Percentiles rank a stretch among this genome's conserved stretches.
These are phyloP conservation scores for Flabesymbios commensalis DNA, from an alignment of 2,888 invertebrate genomes.

Conservation along the genomic window DNA sequence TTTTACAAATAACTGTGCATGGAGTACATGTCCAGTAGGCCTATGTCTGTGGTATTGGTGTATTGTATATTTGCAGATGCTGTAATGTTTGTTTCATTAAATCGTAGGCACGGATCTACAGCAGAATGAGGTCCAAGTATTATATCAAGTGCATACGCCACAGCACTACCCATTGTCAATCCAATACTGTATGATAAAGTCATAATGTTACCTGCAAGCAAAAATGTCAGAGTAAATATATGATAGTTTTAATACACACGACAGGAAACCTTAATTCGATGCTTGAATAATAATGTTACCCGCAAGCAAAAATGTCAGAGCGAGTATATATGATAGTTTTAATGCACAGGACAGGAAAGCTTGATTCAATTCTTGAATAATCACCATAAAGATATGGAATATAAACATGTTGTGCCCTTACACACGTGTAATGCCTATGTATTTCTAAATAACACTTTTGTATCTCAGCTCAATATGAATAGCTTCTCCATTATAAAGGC, in stretches of 20 bases:
- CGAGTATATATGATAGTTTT: not conserved
- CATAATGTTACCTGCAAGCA: slow-evolving; percentile 81
- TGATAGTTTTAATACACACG: not conserved
- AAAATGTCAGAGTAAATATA: not conserved
- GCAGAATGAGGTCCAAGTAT: slow-evolving; percentile 38
- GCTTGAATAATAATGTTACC: slow-evolving; percentile 92
- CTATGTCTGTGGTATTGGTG: too few relatives aligned
- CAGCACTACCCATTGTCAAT: slow-evolving; percentile 79
- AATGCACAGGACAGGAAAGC: slow-evolving; percentile 65
- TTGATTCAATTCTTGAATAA: slow-evolving; percentile 88
- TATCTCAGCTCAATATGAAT: too few relatives aligned
- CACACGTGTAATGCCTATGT: too few relatives aligned
- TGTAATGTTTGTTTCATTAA: too few relatives aligned
- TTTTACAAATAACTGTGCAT: too few relatives aligned
- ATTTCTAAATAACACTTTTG: too few relatives aligned
- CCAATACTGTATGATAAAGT: slow-evolving; percentile 88
- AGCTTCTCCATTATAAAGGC: too few relatives aligned
- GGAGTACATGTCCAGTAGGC: too few relatives aligned
- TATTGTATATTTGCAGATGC: too few relatives aligned
- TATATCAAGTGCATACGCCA: slow-evolving; percentile 75
- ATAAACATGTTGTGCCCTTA: too few relatives aligned
- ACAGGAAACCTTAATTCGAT: slow-evolving; percentile 78
- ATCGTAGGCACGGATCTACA: slow-evolving; percentile 21
- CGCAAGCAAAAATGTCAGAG: slow-evolving; percentile 51
- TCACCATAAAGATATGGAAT: slow-evolving; percentile 56